Evolutionary conservation across 2,888 invertebrate genomes (phyloP).

Genomic region (Laothoe populi): DNA sequence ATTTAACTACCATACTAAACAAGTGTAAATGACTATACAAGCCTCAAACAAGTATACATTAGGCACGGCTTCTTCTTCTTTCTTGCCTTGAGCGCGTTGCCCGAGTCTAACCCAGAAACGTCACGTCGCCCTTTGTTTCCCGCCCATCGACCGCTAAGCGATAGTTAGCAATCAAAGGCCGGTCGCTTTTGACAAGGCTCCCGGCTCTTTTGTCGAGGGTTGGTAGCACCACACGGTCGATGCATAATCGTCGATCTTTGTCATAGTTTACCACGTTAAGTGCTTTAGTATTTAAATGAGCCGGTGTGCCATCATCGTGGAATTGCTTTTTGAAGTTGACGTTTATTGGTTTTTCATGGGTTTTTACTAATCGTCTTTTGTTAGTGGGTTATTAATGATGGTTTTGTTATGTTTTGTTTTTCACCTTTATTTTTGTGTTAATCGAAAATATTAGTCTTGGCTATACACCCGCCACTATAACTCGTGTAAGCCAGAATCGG

Average conservation of each 20-base stretch:
- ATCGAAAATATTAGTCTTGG: too few relatives aligned
- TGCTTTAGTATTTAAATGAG: constrained; percentile 6
- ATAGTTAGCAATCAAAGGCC: constrained; percentile 21
- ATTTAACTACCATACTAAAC: background rate
- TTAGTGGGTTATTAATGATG: too few relatives aligned
- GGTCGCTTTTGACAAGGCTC: constrained; percentile 12
- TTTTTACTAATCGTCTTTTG: background rate
- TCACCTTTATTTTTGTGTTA: too few relatives aligned
- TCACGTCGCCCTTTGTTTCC: constrained; percentile 52
- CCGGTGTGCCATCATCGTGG: background rate
- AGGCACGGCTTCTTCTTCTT: background rate
- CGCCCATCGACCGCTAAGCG: constrained; percentile 46
- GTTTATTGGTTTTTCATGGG: constrained; percentile 8
- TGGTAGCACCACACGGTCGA: background rate
- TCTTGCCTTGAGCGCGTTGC: background rate
- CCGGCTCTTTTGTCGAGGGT: constrained; percentile 5
- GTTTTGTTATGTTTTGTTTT: too few relatives aligned
- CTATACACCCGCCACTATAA: too few relatives aligned
- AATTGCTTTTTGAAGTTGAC: background rate
- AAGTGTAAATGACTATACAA: background rate
- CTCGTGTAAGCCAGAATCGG: too few relatives aligned
- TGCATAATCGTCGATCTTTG: constrained; percentile 17
- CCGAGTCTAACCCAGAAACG: constrained; percentile 50
- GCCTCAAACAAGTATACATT: background rate
- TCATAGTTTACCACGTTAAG: constrained; percentile 1